Evolutionary conservation across 2,113 vertebrate species (phyloP).

Genomic region (Numenius arquata): DNA sequence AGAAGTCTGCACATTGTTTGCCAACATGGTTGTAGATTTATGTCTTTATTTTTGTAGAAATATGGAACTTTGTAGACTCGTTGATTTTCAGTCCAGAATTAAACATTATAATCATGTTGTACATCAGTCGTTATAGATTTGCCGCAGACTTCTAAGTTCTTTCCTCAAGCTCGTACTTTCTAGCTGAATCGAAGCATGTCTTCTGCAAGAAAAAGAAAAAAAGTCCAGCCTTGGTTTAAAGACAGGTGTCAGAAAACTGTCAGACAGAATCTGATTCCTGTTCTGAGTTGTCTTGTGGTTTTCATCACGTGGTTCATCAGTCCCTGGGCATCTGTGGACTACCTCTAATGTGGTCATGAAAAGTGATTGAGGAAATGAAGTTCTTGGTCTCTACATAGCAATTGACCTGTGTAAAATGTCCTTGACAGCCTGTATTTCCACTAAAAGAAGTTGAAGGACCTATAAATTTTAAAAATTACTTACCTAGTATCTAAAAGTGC

Average conservation of each 20-base stretch:
- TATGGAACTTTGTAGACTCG: not conserved
- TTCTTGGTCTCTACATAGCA: slow-evolving; percentile 7
- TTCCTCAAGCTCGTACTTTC: not conserved
- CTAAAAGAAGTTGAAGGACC: not conserved
- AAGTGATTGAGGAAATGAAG: not conserved
- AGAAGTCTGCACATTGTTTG: not conserved
- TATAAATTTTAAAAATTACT: slow-evolving; percentile 22
- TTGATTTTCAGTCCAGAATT: slow-evolving; percentile 4
- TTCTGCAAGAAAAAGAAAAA: not conserved
- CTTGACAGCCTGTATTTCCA: not conserved
- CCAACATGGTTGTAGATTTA: not conserved
- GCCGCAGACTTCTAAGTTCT: not conserved
- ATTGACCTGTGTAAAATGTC: slow-evolving; percentile 5
- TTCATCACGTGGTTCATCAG: not conserved
- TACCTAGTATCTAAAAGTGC: not conserved
- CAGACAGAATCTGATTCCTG: not conserved
- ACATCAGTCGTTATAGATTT: not conserved
- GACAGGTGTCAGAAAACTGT: not conserved
- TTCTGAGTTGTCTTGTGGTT: not conserved
- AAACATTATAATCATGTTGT: not conserved
- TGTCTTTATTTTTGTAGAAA: not conserved
- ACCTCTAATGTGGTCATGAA: not conserved
- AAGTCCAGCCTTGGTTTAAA: not conserved
- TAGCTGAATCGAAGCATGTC: not conserved
- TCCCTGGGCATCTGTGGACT: not conserved